Evolutionary conservation across 2,113 vertebrate species (phyloP).

Genomic region (Tenrec ecaudatus): DNA sequence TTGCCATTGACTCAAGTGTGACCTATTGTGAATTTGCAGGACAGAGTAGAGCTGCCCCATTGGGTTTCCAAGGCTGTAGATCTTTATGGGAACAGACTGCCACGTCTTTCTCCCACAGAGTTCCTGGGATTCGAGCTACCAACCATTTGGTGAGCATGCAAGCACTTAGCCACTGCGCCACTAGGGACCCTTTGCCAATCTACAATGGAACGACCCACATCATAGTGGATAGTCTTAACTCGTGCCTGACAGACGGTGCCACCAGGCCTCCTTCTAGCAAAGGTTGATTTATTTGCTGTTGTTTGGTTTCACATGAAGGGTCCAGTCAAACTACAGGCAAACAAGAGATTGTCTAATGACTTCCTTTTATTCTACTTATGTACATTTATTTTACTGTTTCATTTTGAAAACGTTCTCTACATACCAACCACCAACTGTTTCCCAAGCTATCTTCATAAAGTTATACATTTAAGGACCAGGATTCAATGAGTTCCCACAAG

Average conservation of each 20-base stretch:
- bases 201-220: no score
- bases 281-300: not conserved
- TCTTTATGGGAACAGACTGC: not conserved
- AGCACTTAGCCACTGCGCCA: no score
- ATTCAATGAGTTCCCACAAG: not conserved
- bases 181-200: not conserved
- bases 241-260: no score
- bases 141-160: not conserved
- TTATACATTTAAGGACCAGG: not conserved
- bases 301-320: not conserved
- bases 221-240: no score
- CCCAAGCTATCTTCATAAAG: constrained; percentile 9
- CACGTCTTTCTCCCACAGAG: not conserved
- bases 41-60: not conserved
- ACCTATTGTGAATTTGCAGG: not conserved
- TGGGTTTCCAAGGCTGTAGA: not conserved
- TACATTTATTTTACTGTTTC: not conserved
- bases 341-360: constrained; percentile 1
- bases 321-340: not conserved
- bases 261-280: no score
- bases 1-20: not conserved
- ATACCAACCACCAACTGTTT: not conserved
- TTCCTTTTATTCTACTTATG: not conserved
- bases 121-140: not conserved
- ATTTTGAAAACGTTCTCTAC: not conserved